Evolutionary conservation across 2,113 vertebrate species (phyloP).

Genomic region (Struthidea cinerea): DNA sequence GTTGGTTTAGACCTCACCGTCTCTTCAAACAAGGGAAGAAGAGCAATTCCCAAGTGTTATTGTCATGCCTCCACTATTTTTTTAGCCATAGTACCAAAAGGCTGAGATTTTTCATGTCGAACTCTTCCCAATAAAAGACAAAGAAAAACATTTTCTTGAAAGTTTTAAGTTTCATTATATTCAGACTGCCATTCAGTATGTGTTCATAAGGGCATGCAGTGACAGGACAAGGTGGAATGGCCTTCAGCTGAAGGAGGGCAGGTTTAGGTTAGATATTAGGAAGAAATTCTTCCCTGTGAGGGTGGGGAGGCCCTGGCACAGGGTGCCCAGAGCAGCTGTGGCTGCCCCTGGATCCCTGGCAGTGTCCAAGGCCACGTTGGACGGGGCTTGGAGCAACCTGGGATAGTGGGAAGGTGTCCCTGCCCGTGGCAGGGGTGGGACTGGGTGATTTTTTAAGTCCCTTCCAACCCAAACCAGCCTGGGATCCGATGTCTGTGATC

Average conservation of each 20-base stretch:
- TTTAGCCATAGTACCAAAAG: neutral
- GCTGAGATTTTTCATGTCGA: neutral
- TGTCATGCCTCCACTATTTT: neutral
- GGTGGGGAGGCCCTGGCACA: neutral
- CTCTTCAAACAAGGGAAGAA: neutral
- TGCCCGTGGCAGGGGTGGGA: neutral
- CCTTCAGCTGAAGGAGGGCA: neutral
- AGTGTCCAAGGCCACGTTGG: neutral
- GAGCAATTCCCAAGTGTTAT: neutral
- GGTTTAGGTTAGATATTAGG: no score
- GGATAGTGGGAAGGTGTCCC: neutral
- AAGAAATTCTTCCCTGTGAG: neutral
- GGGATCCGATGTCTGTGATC: neutral
- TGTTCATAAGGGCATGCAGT: neutral
- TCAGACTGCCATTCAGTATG: neutral
- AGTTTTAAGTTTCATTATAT: neutral
- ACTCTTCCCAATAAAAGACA: neutral
- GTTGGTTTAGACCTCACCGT: neutral
- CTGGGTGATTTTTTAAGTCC: neutral
- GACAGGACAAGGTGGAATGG: neutral
- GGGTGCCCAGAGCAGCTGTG: neutral
- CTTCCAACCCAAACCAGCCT: neutral
- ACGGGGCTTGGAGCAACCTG: fast-evolving
- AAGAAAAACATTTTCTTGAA: neutral
- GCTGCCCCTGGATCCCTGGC: neutral